Evolutionary conservation across 2,113 vertebrate genomes (phyloP).

Genomic region (Lampris megalopsis): DNA sequence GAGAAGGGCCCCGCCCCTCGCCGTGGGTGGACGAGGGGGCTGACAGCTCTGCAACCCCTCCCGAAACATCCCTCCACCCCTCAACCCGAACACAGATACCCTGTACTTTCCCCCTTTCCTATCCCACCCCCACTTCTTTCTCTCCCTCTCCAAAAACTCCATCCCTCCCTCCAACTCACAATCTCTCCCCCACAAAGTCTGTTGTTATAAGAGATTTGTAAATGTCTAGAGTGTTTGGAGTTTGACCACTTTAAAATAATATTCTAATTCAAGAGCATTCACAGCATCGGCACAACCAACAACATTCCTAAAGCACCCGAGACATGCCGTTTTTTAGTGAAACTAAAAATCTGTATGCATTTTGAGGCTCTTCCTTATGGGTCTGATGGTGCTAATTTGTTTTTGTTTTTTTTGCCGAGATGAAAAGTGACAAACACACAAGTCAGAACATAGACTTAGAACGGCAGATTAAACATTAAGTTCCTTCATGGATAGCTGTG

Average conservation of each 20-base stretch:
- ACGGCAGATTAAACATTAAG: slow-evolving; percentile 45
- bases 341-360: slow-evolving; percentile 21
- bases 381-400: slow-evolving; percentile 29
- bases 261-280: slow-evolving; percentile 37
- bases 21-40: slow-evolving; percentile 54
- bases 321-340: slow-evolving; percentile 36
- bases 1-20: slow-evolving; percentile 74
- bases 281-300: slow-evolving; percentile 48
- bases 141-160: background rate
- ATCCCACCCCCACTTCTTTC: background rate
- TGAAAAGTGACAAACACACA: slow-evolving; percentile 8
- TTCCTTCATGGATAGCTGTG: background rate
- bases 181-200: slow-evolving; percentile 40
- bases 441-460: slow-evolving; percentile 57
- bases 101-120: background rate
- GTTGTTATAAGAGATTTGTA: slow-evolving; percentile 13
- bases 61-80: slow-evolving; percentile 16
- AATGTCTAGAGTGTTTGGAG: slow-evolving; percentile 3
- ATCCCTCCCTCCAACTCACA: background rate
- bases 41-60: slow-evolving; percentile 59
- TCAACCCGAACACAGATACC: slow-evolving; percentile 20
- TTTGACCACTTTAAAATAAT: slow-evolving; percentile 25
- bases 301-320: slow-evolving; percentile 56
- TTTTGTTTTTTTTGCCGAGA: slow-evolving; percentile 25
- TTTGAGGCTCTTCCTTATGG: background rate